These are phyloP conservation scores for Pelecanus crispus DNA, from an alignment of 2,113 vertebrate species.

Conservation along the genomic window DNA sequence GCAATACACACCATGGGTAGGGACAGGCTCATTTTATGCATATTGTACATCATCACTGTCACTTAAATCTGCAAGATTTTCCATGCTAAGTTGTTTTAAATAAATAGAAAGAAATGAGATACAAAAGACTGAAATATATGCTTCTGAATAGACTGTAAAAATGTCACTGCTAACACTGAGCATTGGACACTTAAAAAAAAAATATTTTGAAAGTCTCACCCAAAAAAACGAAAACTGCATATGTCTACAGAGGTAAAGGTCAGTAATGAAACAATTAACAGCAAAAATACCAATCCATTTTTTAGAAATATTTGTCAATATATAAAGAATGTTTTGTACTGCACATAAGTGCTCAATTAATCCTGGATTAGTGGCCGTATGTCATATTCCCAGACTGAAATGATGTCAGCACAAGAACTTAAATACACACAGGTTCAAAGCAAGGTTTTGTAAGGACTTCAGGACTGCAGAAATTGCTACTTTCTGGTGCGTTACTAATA, in stretches of 20 bases:
- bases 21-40: conserved; percentile 80
- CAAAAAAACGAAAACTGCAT: conserved; percentile 85
- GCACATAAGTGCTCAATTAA: conserved; percentile 83
- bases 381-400: conserved; percentile 79
- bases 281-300: conserved; percentile 84
- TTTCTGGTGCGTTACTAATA: not conserved
- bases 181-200: conserved; percentile 82
- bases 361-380: conserved; percentile 78
- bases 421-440: conserved; percentile 68
- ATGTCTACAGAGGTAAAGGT: conserved; percentile 85
- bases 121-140: conserved; percentile 82
- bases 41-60: conserved; percentile 84
- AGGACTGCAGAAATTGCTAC: conserved; percentile 32
- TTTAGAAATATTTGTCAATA: conserved; percentile 87
- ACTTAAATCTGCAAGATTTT: conserved; percentile 82
- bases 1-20: conserved; percentile 77
- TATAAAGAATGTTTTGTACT: conserved; percentile 85
- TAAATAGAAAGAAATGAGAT: conserved; percentile 84
- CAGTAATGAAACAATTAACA: conserved; percentile 84
- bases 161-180: conserved; percentile 82
- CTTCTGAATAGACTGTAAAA: conserved; percentile 80
- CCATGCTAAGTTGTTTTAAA: conserved; percentile 78
- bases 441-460: conserved; percentile 51
- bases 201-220: conserved; percentile 87
- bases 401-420: conserved; percentile 71